Evolutionary conservation across 2,113 vertebrate species (phyloP), one percentile per base, ranked within the genome.

Genomic region (Himantopus leucocephalus): DNA sequence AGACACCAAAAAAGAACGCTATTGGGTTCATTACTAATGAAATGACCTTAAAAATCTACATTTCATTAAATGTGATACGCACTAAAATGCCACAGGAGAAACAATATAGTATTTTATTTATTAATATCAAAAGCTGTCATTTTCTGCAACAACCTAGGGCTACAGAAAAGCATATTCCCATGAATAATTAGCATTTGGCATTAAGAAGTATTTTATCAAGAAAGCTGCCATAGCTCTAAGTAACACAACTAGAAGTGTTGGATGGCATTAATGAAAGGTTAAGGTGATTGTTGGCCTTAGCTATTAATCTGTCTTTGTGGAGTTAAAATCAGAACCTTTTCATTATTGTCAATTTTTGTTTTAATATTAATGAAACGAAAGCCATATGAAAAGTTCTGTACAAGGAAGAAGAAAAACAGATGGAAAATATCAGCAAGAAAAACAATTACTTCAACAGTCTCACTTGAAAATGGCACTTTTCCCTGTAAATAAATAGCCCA

Each of bases 121-220:
- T 68, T 88, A 91, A 93, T 93, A 96, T 80, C 47, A 77, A 80
- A 91, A 95, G 68, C 64, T 93, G 91, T 79, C 81, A 90, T 88
- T 93, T 93, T 92, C 80, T 93, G 77, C 76, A 62, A 71, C 62
- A 96, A 82, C 86, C 94, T 72, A 23, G 29, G 85, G 86, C 85
- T 85, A 83, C 32, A 83, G 71, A 83, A 93, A 96, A 83, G 18
- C 32, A 82, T 32, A 81, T 73, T 95, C 48, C 35, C 60, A 63
- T 62, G 12, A 86, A 87, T 85, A 94, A 97, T 92, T 94, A 97
- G 73, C 73, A 94, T 85, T 87, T 95, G 93, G 86, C 85, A 94
- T 87, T 88, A 96, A 94, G 74, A 83, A 73, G n/a, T n/a, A 58
- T 95, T 97, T 95, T 88, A 77, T 47, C 21, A 78, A 85, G 47